Percentiles rank a stretch among this genome's conserved stretches.
Evolutionary conservation across 2,888 invertebrate genomes (phyloP).

Genomic region (Priocnemis perturbator): DNA sequence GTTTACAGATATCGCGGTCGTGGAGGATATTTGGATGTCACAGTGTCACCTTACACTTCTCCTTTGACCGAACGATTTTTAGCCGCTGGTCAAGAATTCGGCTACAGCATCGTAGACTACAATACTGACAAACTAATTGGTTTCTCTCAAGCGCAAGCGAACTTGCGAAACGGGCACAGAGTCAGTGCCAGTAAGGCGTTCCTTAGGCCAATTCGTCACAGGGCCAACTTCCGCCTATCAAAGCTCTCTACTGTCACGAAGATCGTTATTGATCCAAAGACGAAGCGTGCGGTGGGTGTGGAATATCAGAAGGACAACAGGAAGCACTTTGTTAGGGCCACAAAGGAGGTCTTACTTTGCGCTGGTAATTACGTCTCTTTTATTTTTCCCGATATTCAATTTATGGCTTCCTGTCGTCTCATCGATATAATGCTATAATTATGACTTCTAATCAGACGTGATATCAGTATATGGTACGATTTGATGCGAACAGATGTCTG

Average conservation of each 20-base stretch:
- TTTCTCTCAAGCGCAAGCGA: constrained; percentile 84
- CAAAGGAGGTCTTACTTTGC: constrained; percentile 86
- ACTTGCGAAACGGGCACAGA: constrained; percentile 83
- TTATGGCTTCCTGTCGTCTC: no score
- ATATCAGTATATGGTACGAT: no score
- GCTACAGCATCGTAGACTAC: constrained; percentile 83
- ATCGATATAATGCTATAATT: not conserved
- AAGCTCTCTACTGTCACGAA: constrained; percentile 82
- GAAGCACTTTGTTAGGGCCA: constrained; percentile 78
- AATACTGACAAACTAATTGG: constrained; percentile 82
- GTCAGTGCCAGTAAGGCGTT: constrained; percentile 90
- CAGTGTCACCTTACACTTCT: constrained; percentile 81
- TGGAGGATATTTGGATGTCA: constrained; percentile 83
- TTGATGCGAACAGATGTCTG: no score
- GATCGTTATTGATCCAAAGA: constrained; percentile 80
- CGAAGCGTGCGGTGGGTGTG: constrained; percentile 81
- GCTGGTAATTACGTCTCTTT: constrained; percentile 78
- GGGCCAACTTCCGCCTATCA: constrained; percentile 84
- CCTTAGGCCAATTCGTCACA: constrained; percentile 80
- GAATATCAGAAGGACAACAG: constrained; percentile 81
- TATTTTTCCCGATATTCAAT: not conserved
- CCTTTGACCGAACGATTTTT: constrained; percentile 81
- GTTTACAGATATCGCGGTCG: constrained; percentile 79
- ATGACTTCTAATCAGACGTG: not conserved
- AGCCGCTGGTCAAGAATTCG: constrained; percentile 82